phyloP scores from a whole-genome alignment of 2,888 invertebrate genomes.

The Cactoblastis cactorum region DNA sequence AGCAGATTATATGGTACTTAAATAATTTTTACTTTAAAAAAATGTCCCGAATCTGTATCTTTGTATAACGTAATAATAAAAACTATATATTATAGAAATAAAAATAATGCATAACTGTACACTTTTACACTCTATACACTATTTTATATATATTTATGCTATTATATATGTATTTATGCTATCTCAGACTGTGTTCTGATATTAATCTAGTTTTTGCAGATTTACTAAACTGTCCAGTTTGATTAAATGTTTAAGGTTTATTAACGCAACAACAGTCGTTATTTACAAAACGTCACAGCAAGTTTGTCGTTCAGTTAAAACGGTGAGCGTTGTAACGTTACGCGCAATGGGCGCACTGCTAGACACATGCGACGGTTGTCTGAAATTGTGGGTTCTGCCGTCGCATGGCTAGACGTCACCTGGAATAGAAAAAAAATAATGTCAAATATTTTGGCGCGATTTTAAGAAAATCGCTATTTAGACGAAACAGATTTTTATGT shows the following conservation, averaged over 20 bases:
- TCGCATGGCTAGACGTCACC: conserved; percentile 70
- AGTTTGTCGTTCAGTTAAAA: conserved; percentile 1
- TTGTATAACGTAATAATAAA: neutral
- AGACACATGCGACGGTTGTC: conserved; percentile 70
- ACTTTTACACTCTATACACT: neutral
- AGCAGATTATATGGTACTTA: conserved; percentile 17
- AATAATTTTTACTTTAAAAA: neutral
- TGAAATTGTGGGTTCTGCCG: conserved; percentile 69
- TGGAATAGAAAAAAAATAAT: conserved; percentile 29
- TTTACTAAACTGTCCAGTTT: neutral
- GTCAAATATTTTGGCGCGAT: neutral
- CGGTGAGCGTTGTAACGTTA: conserved; percentile 17
- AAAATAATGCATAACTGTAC: too few relatives aligned
- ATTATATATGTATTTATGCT: neutral
- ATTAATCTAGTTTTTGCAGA: neutral
- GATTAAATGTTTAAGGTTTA: neutral
- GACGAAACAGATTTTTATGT: too few relatives aligned
- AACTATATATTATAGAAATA: too few relatives aligned
- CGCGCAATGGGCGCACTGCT: conserved; percentile 26
- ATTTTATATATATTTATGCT: neutral
- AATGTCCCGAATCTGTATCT: too few relatives aligned
- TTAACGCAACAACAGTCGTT: conserved; percentile 3
- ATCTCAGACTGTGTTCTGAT: neutral
- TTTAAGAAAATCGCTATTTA: neutral
- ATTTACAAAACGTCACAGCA: neutral